A percentile compares a stretch with the other conserved stretches of the same genome.
These are phyloP conservation scores for Molossus molossus DNA, from an alignment of 2,797 vertebrate species.

Conservation along the genomic window DNA sequence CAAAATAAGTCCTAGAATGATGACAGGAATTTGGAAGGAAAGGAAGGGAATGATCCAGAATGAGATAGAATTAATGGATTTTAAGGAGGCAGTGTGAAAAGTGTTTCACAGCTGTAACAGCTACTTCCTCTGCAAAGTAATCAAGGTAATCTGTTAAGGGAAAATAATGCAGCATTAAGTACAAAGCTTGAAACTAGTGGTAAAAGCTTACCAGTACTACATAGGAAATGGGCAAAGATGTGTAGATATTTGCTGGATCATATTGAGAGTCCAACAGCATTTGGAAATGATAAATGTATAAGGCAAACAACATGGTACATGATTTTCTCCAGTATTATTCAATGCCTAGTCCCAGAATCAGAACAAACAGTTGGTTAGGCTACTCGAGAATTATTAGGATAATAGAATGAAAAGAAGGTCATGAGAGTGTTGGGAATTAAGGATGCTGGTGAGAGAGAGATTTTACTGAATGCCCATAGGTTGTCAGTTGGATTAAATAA, in stretches of 20 bases:
- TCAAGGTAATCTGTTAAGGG: conserved; percentile 10
- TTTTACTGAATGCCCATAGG: conserved; percentile 27
- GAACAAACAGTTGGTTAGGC: neutral
- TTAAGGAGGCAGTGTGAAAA: conserved; percentile 24
- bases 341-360: neutral
- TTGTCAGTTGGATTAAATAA: neutral
- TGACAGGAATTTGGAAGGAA: conserved; percentile 31
- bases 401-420: neutral
- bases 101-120: neutral
- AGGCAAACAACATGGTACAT: neutral
- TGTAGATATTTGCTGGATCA: neutral
- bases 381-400: neutral
- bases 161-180: neutral
- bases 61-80: neutral
- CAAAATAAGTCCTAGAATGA: neutral
- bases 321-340: neutral
- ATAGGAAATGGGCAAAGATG: neutral
- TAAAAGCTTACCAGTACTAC: neutral
- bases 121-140: conserved; percentile 17
- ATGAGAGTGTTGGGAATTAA: neutral
- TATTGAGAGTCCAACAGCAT: neutral
- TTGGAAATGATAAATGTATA: neutral
- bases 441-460: neutral
- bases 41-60: neutral
- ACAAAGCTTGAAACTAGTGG: neutral